Conservation (phyloP, 2,888 invertebrate genomes). For the Leucoptera coffeella region DNA sequence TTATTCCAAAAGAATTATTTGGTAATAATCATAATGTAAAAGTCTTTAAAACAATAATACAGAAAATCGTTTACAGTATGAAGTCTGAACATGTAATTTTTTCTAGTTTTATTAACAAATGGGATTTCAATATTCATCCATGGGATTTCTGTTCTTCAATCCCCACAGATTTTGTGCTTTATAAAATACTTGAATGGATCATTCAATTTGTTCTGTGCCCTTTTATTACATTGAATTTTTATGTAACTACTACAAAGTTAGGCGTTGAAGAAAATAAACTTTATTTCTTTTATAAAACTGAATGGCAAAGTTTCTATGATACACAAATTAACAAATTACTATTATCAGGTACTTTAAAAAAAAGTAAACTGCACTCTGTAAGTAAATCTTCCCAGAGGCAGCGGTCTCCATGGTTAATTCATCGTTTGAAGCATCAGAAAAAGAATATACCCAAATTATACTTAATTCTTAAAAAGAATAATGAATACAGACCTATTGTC, state of each 20-base stretch:
- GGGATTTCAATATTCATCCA: conserved; percentile 17
- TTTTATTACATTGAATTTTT: conserved; percentile 31
- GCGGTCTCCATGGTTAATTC: conserved; percentile 12
- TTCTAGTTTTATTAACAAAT: conserved; percentile 15
- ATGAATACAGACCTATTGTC: conserved; percentile 32
- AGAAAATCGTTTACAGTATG: conserved; percentile 24
- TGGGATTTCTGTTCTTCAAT: conserved; percentile 15
- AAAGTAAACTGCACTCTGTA: conserved; percentile 16
- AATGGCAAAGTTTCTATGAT: conserved; percentile 43
- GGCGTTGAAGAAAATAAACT: conserved; percentile 35
- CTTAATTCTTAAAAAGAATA: conserved; percentile 25
- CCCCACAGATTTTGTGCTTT: conserved; percentile 11
- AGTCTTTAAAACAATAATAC: conserved; percentile 19
- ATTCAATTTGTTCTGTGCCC: conserved; percentile 22
- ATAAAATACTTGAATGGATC: conserved; percentile 19
- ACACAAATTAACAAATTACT: conserved; percentile 23
- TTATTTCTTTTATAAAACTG: conserved; percentile 29
- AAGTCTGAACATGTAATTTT: conserved; percentile 24
- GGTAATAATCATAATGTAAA: conserved; percentile 23
- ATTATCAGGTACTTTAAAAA: conserved; percentile 17
- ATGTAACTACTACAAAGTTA: conserved; percentile 34
- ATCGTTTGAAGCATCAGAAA: conserved; percentile 14
- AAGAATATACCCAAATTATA: conserved; percentile 30
- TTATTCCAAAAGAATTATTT: conserved; percentile 23
- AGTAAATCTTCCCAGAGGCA: conserved; percentile 17